A percentile compares a stretch with the other conserved stretches of the same genome.
These are phyloP conservation scores for Aplysina aerophoba DNA, from an alignment of 37 sponge, comb jelly and placozoan genomes.

Conservation along the genomic window DNA sequence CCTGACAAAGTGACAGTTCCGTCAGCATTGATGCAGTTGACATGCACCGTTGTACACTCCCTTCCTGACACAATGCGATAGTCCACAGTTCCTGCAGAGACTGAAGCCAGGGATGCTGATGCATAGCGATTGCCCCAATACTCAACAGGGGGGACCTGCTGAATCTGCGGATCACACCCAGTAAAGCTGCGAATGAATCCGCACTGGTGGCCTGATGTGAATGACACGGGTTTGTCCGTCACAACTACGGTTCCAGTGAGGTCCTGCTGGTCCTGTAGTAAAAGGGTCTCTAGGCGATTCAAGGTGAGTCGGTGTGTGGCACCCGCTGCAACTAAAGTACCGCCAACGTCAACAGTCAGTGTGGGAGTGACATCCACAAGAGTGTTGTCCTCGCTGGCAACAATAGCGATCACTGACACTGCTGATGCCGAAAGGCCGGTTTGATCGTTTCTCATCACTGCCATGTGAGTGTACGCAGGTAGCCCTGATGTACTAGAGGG, in stretches of 20 bases:
- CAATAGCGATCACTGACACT: not conserved
- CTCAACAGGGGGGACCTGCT: slow-evolving; percentile 15
- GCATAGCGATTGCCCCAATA: slow-evolving; percentile 27
- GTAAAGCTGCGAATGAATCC: not conserved
- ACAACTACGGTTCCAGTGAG: not conserved
- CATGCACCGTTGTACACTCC: slow-evolving; percentile 20
- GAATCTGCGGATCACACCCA: not conserved
- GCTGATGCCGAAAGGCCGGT: too few species aligned
- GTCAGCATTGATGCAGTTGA: not conserved
- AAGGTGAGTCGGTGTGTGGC: not conserved
- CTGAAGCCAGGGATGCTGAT: not conserved
- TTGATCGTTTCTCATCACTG: not conserved
- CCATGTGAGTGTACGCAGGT: slow-evolving; percentile 12
- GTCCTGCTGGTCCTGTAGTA: not conserved
- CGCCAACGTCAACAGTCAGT: not conserved
- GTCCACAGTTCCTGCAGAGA: not conserved
- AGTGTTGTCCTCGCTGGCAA: not conserved
- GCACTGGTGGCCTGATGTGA: not conserved
- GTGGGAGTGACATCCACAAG: not conserved
- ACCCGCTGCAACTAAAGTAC: not conserved
- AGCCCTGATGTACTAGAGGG: not conserved
- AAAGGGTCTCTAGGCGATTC: slow-evolving; percentile 10
- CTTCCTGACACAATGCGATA: slow-evolving; percentile 8
- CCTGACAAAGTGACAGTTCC: not conserved
- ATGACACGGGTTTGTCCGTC: slow-evolving; percentile 13